Conservation (phyloP, 92 coral and sea anemone species). For the Phenganax stokvisi region DNA sequence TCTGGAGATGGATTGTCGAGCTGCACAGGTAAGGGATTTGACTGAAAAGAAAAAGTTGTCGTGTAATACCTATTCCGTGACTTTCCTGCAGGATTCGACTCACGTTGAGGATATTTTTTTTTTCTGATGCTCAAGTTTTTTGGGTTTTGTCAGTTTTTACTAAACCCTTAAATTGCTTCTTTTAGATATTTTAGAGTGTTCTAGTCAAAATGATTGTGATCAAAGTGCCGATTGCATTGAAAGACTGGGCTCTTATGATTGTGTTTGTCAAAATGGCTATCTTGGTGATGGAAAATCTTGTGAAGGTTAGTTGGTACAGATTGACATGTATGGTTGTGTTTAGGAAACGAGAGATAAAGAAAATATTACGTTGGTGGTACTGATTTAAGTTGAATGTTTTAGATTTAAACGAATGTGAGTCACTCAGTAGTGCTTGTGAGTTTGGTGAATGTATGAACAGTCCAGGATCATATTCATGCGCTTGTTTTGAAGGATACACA, state of each 20-base stretch:
- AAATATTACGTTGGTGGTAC: too few species aligned
- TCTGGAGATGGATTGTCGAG: slow-evolving; percentile 24
- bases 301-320: not conserved
- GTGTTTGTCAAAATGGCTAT: not conserved
- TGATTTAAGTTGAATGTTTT: not conserved
- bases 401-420: slow-evolving; percentile 5
- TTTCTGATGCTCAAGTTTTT: not conserved
- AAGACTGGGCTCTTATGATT: not conserved
- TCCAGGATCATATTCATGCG: slow-evolving; percentile 5
- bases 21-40: slow-evolving; percentile 9
- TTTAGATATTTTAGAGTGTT: not conserved
- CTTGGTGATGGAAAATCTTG: not conserved
- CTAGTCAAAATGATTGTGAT: not conserved
- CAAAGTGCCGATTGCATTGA: not conserved
- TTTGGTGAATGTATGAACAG: slow-evolving; percentile 2
- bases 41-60: not conserved
- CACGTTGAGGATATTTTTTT: not conserved
- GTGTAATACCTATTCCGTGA: not conserved
- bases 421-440: not conserved
- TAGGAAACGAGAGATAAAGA: too few species aligned
- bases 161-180: not conserved
- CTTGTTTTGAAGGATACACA: slow-evolving; percentile 9
- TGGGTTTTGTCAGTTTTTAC: not conserved
- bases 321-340: too few species aligned
- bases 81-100: not conserved